A percentile compares a stretch with the other conserved stretches of the same genome.
Conservation (phyloP, 2,113 vertebrate species). For the Panurus biarmicus region DNA sequence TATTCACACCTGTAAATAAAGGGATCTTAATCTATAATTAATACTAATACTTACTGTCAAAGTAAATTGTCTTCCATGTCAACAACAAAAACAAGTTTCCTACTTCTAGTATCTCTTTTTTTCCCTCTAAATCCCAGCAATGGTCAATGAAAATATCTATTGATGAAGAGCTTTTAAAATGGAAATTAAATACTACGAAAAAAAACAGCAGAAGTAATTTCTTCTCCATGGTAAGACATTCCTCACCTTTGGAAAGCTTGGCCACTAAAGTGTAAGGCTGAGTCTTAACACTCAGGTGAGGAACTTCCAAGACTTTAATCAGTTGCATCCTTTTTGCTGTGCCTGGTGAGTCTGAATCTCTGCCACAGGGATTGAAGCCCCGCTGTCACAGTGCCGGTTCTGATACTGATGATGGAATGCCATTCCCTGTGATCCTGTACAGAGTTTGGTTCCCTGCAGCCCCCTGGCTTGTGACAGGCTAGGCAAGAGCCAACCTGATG, state of each 20-base stretch:
- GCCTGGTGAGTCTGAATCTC: background rate
- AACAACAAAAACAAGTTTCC: background rate
- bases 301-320: background rate
- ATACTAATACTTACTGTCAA: background rate
- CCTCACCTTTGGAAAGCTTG: background rate
- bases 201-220: background rate
- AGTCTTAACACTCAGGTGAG: background rate
- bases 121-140: background rate
- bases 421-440: background rate
- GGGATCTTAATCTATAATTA: background rate
- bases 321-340: background rate
- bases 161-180: background rate
- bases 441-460: background rate
- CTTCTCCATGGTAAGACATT: background rate
- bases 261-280: background rate
- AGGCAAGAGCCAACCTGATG: accelerated
- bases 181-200: background rate
- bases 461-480: background rate
- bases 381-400: accelerated
- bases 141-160: background rate
- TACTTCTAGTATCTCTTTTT: background rate
- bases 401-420: background rate
- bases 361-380: background rate
- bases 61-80: background rate
- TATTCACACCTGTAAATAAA: background rate